Evolutionary conservation across 2,888 invertebrate genomes (phyloP).

Genomic region (Agrypnus murinus): DNA sequence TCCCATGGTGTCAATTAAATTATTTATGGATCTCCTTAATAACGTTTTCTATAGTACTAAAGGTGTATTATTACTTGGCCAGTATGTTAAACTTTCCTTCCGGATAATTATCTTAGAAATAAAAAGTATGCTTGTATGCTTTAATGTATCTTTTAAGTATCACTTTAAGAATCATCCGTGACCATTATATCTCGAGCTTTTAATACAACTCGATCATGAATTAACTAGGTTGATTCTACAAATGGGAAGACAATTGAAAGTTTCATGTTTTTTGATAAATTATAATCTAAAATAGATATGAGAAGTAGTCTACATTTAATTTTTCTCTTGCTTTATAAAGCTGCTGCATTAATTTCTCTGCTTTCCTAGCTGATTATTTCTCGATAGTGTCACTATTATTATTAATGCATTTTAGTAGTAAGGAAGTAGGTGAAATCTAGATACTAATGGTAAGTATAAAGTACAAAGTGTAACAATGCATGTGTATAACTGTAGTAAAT

Average conservation of each 20-base stretch:
- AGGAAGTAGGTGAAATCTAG: constrained; percentile 10
- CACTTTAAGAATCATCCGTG: too few relatives aligned
- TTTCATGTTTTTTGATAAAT: constrained; percentile 10
- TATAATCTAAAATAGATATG: neutral
- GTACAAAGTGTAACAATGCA: constrained; percentile 13
- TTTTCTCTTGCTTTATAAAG: too few relatives aligned
- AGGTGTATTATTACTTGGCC: constrained; percentile 8
- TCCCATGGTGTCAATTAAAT: constrained; percentile 14
- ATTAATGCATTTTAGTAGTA: constrained; percentile 4
- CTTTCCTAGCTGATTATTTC: constrained; percentile 24
- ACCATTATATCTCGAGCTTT: too few relatives aligned
- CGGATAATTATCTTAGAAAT: constrained; percentile 31
- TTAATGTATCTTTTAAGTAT: too few relatives aligned
- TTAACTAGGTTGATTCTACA: neutral
- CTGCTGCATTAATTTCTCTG: constrained; percentile 23
- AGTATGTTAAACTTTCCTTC: constrained; percentile 35
- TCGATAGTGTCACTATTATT: constrained; percentile 23
- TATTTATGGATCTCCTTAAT: constrained; percentile 10
- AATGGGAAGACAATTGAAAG: constrained; percentile 16
- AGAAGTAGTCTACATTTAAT: constrained; percentile 8
- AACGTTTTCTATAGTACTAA: constrained; percentile 1
- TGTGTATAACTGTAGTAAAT: constrained; percentile 8
- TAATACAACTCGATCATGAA: neutral
- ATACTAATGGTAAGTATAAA: constrained; percentile 11
- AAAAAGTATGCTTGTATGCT: constrained; percentile 5